Evolutionary conservation across 2,888 invertebrate species (phyloP), one percentile per base, ranked within the genome.

Genomic region (Mantis religiosa): DNA sequence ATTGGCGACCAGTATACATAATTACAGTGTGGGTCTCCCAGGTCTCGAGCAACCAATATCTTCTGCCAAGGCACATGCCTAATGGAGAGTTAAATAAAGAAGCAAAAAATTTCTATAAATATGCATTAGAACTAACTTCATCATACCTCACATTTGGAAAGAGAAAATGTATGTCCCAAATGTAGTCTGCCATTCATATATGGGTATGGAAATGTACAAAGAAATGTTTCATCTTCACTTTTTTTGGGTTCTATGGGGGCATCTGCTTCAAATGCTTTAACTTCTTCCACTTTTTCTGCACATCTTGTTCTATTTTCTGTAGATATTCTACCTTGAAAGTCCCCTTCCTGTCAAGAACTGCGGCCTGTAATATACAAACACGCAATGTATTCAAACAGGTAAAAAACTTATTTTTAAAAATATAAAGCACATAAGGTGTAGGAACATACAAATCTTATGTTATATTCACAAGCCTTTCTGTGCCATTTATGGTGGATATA

Each of bases 121-220:
- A 71, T 12, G 2, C 6, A 6, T 41, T 12, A 41, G 9, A 41
- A 12, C 12, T 41, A 41, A 71, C 8, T 71, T 71, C 25, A 71
- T 71, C 54, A 71, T 94, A 97, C 97, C 94, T 99, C 99, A 93
- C 98, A 98, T 94, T 99, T 99, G 14, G 99, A 98, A 85, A 99
- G 93, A 6, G 99, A 97, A 94, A 99, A 99, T 25, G 98, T 98
- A 93, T 99, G 99, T 0, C 99, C 99, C 91, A 99, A 94, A 95
- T 99, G 99, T 88, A 99, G 95, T 85, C 98, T 96, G 15, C 99
- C 99, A 95, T 99, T 99, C 99, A 99, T 99, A 92, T 99, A 99
- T 0, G 99, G 99, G 94, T 96, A 99, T 1, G 99, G 99, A 94
- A 99, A 99, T 3, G 98, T 98, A 81, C 97, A 97, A 91, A 99